phyloP scores from a whole-genome alignment of 2,888 invertebrate species.

The Gymnocheta viridis region DNA sequence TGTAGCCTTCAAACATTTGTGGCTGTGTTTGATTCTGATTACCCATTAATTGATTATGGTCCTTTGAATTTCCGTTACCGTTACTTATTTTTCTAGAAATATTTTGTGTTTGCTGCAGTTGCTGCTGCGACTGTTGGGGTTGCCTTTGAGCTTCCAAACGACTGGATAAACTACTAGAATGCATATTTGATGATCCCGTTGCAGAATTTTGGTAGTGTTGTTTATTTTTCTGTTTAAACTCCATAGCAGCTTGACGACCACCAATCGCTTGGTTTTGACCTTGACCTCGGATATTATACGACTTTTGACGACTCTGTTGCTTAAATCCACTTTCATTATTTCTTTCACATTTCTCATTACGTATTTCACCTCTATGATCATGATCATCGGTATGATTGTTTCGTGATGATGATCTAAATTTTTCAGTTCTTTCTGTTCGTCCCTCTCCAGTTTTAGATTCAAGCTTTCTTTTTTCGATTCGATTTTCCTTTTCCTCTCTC shows the following conservation, averaged over 20 bases:
- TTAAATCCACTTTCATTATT: conserved; percentile 69
- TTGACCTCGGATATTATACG: conserved; percentile 56
- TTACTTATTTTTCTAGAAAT: conserved; percentile 18
- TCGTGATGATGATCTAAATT: conserved; percentile 31
- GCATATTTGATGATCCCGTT: not conserved
- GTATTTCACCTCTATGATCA: conserved; percentile 37
- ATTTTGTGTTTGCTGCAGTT: conserved; percentile 39
- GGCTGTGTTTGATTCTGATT: conserved; percentile 56
- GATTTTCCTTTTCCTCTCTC: conserved; percentile 79
- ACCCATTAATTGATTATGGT: conserved; percentile 14
- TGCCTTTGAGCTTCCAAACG: conserved; percentile 61
- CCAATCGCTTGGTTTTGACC: conserved; percentile 57
- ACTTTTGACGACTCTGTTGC: conserved; percentile 52
- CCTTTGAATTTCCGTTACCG: conserved; percentile 7
- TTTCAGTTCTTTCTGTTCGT: conserved; percentile 37
- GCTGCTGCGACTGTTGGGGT: conserved; percentile 28
- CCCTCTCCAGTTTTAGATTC: conserved; percentile 45
- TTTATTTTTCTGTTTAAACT: conserved; percentile 78
- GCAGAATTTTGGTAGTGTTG: conserved; percentile 48
- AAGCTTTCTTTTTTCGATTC: conserved; percentile 74
- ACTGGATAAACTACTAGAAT: conserved; percentile 52
- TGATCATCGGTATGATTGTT: conserved; percentile 54
- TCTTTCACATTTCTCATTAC: conserved; percentile 48
- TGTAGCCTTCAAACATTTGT: conserved; percentile 52
- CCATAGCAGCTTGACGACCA: conserved; percentile 78